Conservation (phyloP, 1,140 invertebrate genomes). For the Eumeta japonica region DNA sequence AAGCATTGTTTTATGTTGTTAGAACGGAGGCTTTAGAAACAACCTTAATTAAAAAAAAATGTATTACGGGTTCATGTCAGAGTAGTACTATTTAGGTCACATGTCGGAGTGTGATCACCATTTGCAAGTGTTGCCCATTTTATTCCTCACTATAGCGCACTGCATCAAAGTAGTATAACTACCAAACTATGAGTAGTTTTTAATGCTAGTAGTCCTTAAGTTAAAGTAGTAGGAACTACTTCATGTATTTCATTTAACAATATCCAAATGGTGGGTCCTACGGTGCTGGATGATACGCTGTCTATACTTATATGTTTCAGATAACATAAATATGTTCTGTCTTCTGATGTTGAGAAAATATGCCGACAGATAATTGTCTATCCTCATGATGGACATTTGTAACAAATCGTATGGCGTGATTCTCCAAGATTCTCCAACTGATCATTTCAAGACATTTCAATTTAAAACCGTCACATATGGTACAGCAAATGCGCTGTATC, state of each 20-base stretch:
- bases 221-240: no score
- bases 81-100: constrained; percentile 10
- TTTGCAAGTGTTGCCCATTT: background rate
- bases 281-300: constrained; percentile 29
- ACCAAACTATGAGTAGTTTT: constrained; percentile 7
- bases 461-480: constrained; percentile 14
- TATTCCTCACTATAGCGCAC: constrained; percentile 17
- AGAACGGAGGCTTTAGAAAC: constrained; percentile 9
- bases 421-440: constrained; percentile 4
- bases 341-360: constrained; percentile 40
- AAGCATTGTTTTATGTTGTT: constrained; percentile 14
- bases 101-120: constrained; percentile 6
- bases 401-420: constrained; percentile 35
- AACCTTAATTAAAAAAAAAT: constrained; percentile 6
- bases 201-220: constrained; percentile 4
- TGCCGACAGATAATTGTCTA: constrained; percentile 33
- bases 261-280: constrained; percentile 23
- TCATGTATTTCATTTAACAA: constrained; percentile 27
- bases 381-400: constrained; percentile 20
- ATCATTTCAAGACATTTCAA: constrained; percentile 9
- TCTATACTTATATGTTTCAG: constrained; percentile 32
- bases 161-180: constrained; percentile 8
- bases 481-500: constrained; percentile 13
- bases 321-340: constrained; percentile 21
- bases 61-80: constrained; percentile 15